Evolutionary conservation across 1,140 invertebrate species (phyloP), one percentile per base, ranked within the genome.

Genomic region (Globodera ellingtonae): DNA sequence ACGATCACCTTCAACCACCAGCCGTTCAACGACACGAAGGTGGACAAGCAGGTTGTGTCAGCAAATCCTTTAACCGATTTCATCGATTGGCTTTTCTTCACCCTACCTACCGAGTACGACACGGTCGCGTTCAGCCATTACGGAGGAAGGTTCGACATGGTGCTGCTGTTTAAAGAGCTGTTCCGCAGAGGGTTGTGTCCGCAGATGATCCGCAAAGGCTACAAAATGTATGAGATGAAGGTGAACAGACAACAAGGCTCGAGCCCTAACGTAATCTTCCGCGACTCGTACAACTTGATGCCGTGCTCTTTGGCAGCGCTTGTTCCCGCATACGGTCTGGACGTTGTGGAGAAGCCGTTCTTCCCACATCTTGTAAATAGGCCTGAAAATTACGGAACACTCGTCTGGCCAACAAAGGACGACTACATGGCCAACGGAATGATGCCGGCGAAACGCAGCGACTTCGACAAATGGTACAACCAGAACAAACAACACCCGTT

Each of bases 251-350:
- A 52, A 15, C 8, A 50, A 0, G 21, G 7, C 1, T 7, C 15
- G 4, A 72, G 35, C 18, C 44, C 44, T 7, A 72, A 21, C 70
- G 21, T 72, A 15, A n/a, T 21, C 0, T 72, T 72, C 8, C 15
- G 70, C 15, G 70, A 72, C 21, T 72, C 70, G 3, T 72, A 47
- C 8, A 72, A 72, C 8, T 35, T 72, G 6, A 72, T 72, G 70
- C 70, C 70, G 0, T 47, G 46, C 44, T 21, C 70, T 6, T 18
- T 72, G 6, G 70, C 15, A 0, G 46, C 15, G 9, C 0, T 71
- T 0, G 70, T 71, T 6, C 70, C 70, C 0, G 15, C 70, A 18
- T 71, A 47, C n/a, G 70, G 15, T n/a, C 13, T 71, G 15, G 50
- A 72, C 13, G 50, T 52, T 13, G 50, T 9, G 8, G 50, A 52